These are phyloP conservation scores for Chionis minor DNA, from an alignment of 2,113 vertebrate species.

Conservation along the genomic window DNA sequence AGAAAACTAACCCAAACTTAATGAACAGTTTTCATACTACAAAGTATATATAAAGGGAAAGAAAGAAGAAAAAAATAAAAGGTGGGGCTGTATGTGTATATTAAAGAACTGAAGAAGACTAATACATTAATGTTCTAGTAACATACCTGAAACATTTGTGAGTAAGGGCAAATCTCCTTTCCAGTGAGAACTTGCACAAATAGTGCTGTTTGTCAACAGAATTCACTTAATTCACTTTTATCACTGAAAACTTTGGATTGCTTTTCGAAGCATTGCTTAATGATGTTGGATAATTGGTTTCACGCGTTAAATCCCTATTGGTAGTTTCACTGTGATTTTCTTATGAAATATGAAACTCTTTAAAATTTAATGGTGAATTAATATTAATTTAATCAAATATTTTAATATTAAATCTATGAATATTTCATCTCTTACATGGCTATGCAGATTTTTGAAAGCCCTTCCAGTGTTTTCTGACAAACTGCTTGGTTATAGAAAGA, in stretches of 20 bases:
- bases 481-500: neutral
- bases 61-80: neutral
- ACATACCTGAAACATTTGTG: neutral
- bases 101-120: neutral
- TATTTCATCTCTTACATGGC: constrained; percentile 70
- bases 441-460: constrained; percentile 57
- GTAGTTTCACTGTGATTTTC: constrained; percentile 57
- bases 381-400: constrained; percentile 77
- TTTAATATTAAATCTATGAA: constrained; percentile 71
- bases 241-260: neutral
- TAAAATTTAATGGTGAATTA: constrained; percentile 73
- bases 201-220: neutral
- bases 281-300: constrained; percentile 52
- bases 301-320: constrained; percentile 31
- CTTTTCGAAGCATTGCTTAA: constrained; percentile 43
- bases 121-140: neutral
- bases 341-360: constrained; percentile 73
- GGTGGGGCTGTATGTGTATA: neutral
- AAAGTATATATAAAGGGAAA: neutral
- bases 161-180: neutral
- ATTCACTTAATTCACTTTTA: neutral
- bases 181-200: neutral
- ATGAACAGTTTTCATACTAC: neutral
- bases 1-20: neutral
- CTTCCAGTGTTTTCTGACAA: constrained; percentile 54